Evolutionary conservation across 1,140 invertebrate genomes (phyloP), one percentile per base, ranked within the genome.

Genomic region (Papilio aristodemus): DNA sequence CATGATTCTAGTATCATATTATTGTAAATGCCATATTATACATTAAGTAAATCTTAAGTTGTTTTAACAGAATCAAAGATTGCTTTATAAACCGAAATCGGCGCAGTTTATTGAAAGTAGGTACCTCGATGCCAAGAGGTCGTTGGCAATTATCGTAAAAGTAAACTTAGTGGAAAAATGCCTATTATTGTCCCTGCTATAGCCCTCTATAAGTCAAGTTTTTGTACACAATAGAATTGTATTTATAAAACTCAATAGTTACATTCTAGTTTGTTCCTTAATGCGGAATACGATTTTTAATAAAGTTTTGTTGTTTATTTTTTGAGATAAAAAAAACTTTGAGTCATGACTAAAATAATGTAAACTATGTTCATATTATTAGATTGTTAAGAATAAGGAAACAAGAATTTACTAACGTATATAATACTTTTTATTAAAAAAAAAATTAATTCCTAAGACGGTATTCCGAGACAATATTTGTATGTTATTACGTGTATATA

Each of bases 101-200:
- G 69, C 71, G 67, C 71, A 66, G 73, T 71, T 78, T 69, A 71
- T 43, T 64, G 62, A 64, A 64, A 64, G 62, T 64, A 64, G 38
- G 38, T 76, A 67, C 67, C 58, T 71, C 74, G 70, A 69, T 77
- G 72, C 77, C 43, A 73, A 77, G 77, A 78, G 74, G 72, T 75
- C 46, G 57, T 73, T 75, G 74, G 75, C 80, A 87, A 84, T 87
- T 84, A 85, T 81, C 78, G 79, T 87, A 84, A 87, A 85, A 83
- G 80, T 77, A 76, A 80, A 78, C 59, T 72, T 73, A 67, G 69
- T 81, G 75, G 77, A 83, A 86, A 64, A 81, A 83, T 83, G 75
- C 74, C 76, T 62, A 76, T 79, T 80, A 84, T 80, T 78, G 73
- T 78, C 71, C 71, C 76, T 74, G 81, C 80, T 80, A 80, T 83